Percentiles rank a stretch among this genome's conserved stretches.
Conservation (phyloP, 2,113 vertebrate species). For the Hydrolagus affinis region DNA sequence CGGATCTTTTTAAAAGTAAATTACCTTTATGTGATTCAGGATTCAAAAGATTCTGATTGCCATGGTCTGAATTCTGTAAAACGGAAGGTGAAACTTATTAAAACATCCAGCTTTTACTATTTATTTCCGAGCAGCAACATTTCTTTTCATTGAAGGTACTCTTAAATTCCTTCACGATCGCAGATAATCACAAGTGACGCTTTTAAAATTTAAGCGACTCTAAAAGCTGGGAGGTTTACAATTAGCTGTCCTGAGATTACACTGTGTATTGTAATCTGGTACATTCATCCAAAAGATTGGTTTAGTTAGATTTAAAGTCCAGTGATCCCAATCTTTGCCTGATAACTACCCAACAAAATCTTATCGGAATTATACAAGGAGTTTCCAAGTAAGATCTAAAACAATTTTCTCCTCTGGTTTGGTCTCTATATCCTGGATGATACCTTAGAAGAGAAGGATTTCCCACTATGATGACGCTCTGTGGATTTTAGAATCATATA, state of each 20-base stretch:
- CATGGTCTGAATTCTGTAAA: not conserved
- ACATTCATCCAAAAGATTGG: not conserved
- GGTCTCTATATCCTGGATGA: not conserved
- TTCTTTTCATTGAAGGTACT: not conserved
- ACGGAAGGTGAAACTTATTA: not conserved
- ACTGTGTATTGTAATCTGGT: not conserved
- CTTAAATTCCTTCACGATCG: slow-evolving; percentile 11
- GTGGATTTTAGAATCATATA: too few species aligned
- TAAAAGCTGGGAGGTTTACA: not conserved
- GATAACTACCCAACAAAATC: not conserved
- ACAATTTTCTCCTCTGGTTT: not conserved
- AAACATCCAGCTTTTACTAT: not conserved
- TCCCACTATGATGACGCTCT: too few species aligned
- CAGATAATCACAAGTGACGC: not conserved
- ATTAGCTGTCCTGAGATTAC: not conserved
- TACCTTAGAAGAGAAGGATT: too few species aligned
- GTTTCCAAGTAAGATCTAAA: not conserved
- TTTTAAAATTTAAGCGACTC: slow-evolving; percentile 1
- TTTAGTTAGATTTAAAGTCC: not conserved
- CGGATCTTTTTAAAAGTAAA: not conserved
- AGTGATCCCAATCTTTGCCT: not conserved
- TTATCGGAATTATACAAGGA: not conserved
- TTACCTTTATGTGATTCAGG: not conserved
- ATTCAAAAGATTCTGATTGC: not conserved
- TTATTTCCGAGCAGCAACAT: not conserved